A percentile compares a stretch with the other conserved stretches of the same genome.
Evolutionary conservation across 2,113 vertebrate genomes (phyloP).

Genomic region (Pantherophis guttatus): DNA sequence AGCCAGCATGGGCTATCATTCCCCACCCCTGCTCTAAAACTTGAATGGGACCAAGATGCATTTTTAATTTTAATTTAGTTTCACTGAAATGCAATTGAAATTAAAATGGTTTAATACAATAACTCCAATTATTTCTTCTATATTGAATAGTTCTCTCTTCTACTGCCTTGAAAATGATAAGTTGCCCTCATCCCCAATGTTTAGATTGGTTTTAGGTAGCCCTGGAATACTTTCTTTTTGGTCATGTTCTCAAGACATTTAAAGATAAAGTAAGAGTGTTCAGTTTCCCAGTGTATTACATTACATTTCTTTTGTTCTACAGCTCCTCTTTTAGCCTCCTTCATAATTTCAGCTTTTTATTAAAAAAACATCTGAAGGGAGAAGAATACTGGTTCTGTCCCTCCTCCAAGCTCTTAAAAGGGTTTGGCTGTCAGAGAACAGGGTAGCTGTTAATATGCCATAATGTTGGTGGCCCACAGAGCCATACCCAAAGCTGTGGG

Average conservation of each 20-base stretch:
- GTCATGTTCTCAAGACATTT: background rate
- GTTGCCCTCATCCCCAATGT: background rate
- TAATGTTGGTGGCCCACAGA: background rate
- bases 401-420: background rate
- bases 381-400: background rate
- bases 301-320: background rate
- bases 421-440: background rate
- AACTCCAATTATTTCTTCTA: background rate
- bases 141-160: background rate
- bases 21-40: too few relatives aligned
- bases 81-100: background rate
- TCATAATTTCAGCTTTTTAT: slow-evolving; percentile 17
- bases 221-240: background rate
- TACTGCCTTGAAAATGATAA: background rate
- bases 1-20: background rate
- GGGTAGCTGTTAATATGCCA: background rate
- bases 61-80: background rate
- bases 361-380: slow-evolving; percentile 11
- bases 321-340: background rate
- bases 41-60: background rate
- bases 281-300: background rate
- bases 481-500: background rate
- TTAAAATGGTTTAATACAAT: background rate
- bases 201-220: background rate
- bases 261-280: background rate